These are phyloP conservation scores for Drosophila littoralis DNA, from an alignment of 1,140 invertebrate species.

Conservation along the genomic window DNA sequence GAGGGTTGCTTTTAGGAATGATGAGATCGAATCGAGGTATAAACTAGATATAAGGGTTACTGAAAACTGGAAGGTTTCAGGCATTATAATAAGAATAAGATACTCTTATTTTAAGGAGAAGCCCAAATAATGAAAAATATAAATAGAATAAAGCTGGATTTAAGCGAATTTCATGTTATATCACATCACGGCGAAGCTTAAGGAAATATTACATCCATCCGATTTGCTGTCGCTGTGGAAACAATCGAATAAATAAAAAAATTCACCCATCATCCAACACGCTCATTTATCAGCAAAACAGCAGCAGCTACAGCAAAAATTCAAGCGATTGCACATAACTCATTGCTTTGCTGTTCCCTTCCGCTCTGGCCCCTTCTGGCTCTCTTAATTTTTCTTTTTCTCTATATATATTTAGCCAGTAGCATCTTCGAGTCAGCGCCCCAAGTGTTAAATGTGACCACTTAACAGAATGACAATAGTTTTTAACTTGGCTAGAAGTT, in stretches of 20 bases:
- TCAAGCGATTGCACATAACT: conserved; percentile 61
- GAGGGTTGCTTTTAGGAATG: neutral
- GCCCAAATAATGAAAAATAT: neutral
- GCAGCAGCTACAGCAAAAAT: conserved; percentile 30
- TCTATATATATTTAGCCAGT: conserved; percentile 30
- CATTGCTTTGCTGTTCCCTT: conserved; percentile 42
- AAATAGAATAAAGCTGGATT: too few relatives aligned
- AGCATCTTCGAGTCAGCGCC: conserved; percentile 53
- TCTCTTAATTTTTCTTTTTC: neutral
- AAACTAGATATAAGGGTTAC: neutral
- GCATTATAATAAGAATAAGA: conserved; percentile 1
- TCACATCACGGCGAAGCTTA: conserved; percentile 4
- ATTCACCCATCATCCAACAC: conserved; percentile 2
- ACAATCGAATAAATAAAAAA: conserved; percentile 22
- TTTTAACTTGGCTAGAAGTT: conserved; percentile 83
- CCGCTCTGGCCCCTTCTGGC: neutral
- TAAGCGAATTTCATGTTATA: neutral
- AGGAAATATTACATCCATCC: neutral
- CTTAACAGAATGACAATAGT: conserved; percentile 83
- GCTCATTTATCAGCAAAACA: conserved; percentile 60
- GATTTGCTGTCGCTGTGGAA: conserved; percentile 3
- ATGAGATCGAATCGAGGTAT: conserved; percentile 10
- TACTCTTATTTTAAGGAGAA: neutral
- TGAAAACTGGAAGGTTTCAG: neutral
- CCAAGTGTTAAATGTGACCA: conserved; percentile 83